Evolutionary conservation across 2,888 invertebrate genomes (phyloP), one percentile per base, ranked within the genome.

Genomic region (Torymus aiolomorphi): DNA sequence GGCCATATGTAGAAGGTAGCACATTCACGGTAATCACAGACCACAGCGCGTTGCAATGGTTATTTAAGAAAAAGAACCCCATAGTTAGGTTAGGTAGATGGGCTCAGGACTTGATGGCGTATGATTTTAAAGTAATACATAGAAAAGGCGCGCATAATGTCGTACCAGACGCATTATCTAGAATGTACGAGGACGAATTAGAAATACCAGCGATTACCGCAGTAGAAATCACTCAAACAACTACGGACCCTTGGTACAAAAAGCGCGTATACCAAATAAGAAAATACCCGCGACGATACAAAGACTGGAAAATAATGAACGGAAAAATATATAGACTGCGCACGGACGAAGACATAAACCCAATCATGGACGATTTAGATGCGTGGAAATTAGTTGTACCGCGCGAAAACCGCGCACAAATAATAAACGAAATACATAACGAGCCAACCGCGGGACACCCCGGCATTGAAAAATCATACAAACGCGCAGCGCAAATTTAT

Each of bases 21-120:
- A 31, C 31, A 63, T 63, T 63, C 49, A 63, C 14, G 5, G 42
- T 63, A 3, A 63, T 63, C 14, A 63, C 63, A 14, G 63, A 63
- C 63, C 63, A 63, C n/a, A 42, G 42, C 8, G 63, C 63, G 11
- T 14, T 63, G 11, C 8, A 63, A n/a, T 63, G 62, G 62, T 31
- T 63, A 2, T 63, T 63, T 13, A 14, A 31, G 2, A 63, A 42
- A 31, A 63, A 63, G n/a, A 24, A 63, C 8, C 62, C 62, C 2
- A 13, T n/a, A 31, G 62, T 10, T 14, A 11, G 63, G 3, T 2
- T 63, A 1, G 63, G 31, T 2, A 31, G 63, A 13, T 63, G 63
- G 24, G 2, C 14, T 5, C 31, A 70, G n/a, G 57, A 70, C 2
- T 12, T 70, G 5, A 14, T 42, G 16, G 16, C 2, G 12, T 57